Evolutionary conservation across 2,113 vertebrate genomes (phyloP).

Genomic region (Dendropsophus ebraccatus): DNA sequence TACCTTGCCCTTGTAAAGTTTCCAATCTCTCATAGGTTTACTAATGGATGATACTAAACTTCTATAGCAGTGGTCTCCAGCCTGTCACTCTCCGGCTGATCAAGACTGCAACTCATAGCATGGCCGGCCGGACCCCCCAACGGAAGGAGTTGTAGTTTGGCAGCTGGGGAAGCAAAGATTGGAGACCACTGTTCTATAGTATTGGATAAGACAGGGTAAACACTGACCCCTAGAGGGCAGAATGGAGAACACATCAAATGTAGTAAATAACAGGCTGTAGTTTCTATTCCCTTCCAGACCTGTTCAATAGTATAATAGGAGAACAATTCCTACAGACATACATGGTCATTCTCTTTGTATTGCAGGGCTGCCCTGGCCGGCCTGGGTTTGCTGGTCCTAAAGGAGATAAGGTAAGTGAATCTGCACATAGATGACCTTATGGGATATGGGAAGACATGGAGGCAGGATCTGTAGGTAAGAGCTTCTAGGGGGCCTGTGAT

Average conservation of each 20-base stretch:
- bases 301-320: background rate
- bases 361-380: slow-evolving; percentile 81
- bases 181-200: no score
- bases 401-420: slow-evolving; percentile 80
- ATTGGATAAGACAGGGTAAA: background rate
- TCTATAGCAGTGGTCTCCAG: no score
- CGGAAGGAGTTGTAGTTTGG: no score
- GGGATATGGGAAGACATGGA: background rate
- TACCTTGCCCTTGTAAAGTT: no score
- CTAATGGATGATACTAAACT: background rate
- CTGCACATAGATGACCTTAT: background rate
- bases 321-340: background rate
- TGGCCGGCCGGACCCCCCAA: no score
- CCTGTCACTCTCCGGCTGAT: no score
- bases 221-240: slow-evolving; percentile 21
- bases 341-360: slow-evolving; percentile 20
- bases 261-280: background rate
- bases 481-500: background rate
- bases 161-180: no score
- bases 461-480: no score
- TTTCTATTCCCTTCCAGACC: no score
- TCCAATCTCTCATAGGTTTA: background rate
- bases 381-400: slow-evolving; percentile 79
- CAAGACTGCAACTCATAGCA: no score
- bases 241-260: background rate